Base-by-base conservation (phyloP, 2,113 vertebrate species). In the Capreolus pygargus region DNA sequence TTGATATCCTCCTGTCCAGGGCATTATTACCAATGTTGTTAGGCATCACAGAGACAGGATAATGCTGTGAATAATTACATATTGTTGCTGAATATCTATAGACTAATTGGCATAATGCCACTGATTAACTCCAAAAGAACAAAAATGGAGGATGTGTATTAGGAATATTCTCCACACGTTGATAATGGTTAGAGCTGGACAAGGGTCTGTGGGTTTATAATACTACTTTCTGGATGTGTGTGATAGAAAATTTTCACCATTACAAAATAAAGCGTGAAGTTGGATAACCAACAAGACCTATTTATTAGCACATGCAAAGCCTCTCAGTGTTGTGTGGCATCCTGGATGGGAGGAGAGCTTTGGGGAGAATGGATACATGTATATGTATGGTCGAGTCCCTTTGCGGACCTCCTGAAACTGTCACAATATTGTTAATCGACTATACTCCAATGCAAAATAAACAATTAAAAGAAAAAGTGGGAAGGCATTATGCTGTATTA, bases 131-230 rank as follows among this genome's bases (percentile, higher is more conserved):
- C 43, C 8, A 33, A 83, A 92, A 43, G 10, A 21, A 33, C 54
- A 33, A 43, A 57, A 55, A 74, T 39, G 11, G 21, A 74, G 36
- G 28, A 55, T 9, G 14, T 4, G 2, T 27, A 64, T 8, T 52
- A 54, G 28, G 64, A 92, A 23, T 54, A 23, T 99, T 52, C 19
- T 87, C 92, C 70, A 52, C 11, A 13, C 23, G 17, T 5, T 27
- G 16, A 2, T 74, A 33, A 21, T 47, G 57, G 30, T 25, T 47
- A 84, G 21, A 86, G 11, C 78, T 33, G 43, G 8, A 52, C 6
- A 4, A 6, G 61, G n/a, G 55, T 43, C 23, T 6, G 4, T 19
- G 3, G 84, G 50, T 36, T 61, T 79, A 79, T 79, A 43, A 61
- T 64, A 33, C 55, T 57, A 50, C 11, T 61, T n/a, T 52, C 14